Conservation (phyloP, 2,797 vertebrate species). For the Tadarida brasiliensis region DNA sequence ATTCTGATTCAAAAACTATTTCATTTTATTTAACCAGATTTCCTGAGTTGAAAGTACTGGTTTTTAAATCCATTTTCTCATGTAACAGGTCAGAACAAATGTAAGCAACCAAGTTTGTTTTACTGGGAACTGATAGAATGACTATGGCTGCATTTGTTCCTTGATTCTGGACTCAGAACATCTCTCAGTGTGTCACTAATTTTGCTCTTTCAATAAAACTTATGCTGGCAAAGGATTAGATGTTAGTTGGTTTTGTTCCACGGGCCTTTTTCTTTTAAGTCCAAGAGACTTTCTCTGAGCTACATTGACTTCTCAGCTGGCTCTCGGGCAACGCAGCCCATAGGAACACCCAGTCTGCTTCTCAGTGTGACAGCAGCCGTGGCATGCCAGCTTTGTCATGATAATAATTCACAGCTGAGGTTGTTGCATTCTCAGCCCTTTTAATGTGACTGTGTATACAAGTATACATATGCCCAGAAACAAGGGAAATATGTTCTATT, state of each 20-base stretch:
- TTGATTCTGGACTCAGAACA: neutral
- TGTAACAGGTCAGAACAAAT: slow-evolving; percentile 40
- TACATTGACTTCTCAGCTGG: neutral
- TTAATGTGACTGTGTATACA: slow-evolving; percentile 65
- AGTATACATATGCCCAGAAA: slow-evolving; percentile 74
- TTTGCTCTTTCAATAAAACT: slow-evolving; percentile 54
- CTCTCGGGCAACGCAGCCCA: neutral
- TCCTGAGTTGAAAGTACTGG: neutral
- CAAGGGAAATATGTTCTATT: slow-evolving; percentile 71
- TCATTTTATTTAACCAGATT: slow-evolving; percentile 7
- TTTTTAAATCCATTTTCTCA: slow-evolving; percentile 9
- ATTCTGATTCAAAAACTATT: slow-evolving; percentile 20
- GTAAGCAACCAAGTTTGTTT: neutral
- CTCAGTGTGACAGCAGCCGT: neutral
- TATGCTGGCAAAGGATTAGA: slow-evolving; percentile 64
- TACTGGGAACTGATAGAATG: neutral
- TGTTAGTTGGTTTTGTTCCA: slow-evolving; percentile 54
- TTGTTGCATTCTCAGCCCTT: neutral
- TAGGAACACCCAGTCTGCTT: slow-evolving; percentile 37
- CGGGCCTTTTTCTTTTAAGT: slow-evolving; percentile 27
- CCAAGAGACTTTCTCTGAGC: slow-evolving; percentile 6
- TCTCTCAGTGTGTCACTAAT: slow-evolving; percentile 59
- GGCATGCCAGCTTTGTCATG: neutral
- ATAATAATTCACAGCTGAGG: slow-evolving; percentile 60
- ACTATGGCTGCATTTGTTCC: neutral